Percentiles rank a stretch among this genome's conserved stretches.
These are phyloP conservation scores for Capricornis sumatraensis DNA, from an alignment of 2,113 vertebrate genomes.

Conservation along the genomic window DNA sequence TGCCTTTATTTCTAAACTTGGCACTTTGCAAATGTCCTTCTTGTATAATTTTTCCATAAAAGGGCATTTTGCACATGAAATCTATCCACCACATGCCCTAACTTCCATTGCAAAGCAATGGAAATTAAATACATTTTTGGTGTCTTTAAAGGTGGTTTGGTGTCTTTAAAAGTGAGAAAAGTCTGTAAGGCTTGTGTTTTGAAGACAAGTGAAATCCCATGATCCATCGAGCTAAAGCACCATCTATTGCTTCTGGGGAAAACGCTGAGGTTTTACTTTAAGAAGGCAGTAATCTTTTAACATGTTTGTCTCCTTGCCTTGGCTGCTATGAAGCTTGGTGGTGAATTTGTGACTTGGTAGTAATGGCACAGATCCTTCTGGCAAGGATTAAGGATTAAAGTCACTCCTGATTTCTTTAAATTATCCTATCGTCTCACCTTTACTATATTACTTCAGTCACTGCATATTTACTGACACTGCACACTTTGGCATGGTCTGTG, in stretches of 20 bases:
- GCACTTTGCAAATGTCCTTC: slow-evolving; percentile 17
- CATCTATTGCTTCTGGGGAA: neutral
- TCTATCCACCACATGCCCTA: neutral
- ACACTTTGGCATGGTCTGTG: neutral
- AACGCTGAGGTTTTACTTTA: neutral
- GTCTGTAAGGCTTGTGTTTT: neutral
- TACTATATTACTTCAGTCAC: neutral
- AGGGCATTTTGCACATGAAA: neutral
- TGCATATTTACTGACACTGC: neutral
- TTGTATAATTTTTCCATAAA: slow-evolving; percentile 23
- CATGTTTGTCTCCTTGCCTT: neutral
- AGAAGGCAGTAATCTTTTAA: neutral
- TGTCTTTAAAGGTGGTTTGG: slow-evolving; percentile 9
- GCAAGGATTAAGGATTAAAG: neutral
- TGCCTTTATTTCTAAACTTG: slow-evolving; percentile 30
- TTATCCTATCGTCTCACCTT: neutral
- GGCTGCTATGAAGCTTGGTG: neutral
- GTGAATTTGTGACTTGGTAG: neutral
- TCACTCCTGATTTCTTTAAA: neutral
- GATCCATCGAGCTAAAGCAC: neutral
- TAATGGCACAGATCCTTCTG: neutral
- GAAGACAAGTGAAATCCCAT: neutral
- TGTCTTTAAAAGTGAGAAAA: slow-evolving; percentile 24
- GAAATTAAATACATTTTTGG: slow-evolving; percentile 11
- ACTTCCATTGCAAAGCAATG: neutral